A percentile compares a stretch with the other conserved stretches of the same genome.
These are phyloP conservation scores for Platynereis dumerilii DNA, from an alignment of 2,888 invertebrate genomes.

Conservation along the genomic window DNA sequence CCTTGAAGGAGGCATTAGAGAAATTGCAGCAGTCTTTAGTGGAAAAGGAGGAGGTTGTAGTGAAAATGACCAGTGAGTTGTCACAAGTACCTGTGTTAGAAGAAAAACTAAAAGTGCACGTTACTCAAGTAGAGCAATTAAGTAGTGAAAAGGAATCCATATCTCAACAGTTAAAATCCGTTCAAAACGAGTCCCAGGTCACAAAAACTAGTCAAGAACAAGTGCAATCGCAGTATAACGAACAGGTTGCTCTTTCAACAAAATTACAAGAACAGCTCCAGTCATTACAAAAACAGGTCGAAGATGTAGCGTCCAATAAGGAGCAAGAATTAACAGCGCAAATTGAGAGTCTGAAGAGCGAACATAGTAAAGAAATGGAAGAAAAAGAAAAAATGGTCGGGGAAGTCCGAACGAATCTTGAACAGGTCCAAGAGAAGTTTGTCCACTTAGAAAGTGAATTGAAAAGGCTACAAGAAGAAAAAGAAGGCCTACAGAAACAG, in stretches of 20 bases:
- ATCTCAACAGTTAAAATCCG: too few species aligned
- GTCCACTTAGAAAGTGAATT: constrained; percentile 14
- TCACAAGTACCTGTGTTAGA: constrained; percentile 30
- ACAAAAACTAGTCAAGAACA: constrained; percentile 22
- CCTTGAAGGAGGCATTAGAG: background rate
- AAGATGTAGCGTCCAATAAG: background rate
- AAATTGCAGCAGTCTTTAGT: background rate
- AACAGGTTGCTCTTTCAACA: background rate
- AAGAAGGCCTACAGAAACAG: constrained; percentile 11
- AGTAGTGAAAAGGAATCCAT: constrained; percentile 36
- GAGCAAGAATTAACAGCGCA: background rate
- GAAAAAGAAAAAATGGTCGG: background rate
- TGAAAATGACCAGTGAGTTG: background rate
- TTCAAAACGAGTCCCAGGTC: constrained; percentile 24
- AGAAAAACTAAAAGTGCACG: constrained; percentile 44
- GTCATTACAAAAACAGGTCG: background rate
- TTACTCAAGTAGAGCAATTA: constrained; percentile 47
- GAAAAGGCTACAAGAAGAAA: constrained; percentile 15
- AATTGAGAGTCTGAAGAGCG: background rate
- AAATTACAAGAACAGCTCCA: constrained; percentile 14
- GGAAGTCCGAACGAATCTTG: constrained; percentile 18
- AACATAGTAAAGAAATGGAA: background rate
- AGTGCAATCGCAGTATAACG: constrained; percentile 40
- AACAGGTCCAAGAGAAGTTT: constrained; percentile 3
- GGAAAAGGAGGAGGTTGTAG: background rate